Percentiles rank a stretch among this genome's conserved stretches.
These are phyloP conservation scores for Schizaphis graminum DNA, from an alignment of 2,888 invertebrate species.

Conservation along the genomic window DNA sequence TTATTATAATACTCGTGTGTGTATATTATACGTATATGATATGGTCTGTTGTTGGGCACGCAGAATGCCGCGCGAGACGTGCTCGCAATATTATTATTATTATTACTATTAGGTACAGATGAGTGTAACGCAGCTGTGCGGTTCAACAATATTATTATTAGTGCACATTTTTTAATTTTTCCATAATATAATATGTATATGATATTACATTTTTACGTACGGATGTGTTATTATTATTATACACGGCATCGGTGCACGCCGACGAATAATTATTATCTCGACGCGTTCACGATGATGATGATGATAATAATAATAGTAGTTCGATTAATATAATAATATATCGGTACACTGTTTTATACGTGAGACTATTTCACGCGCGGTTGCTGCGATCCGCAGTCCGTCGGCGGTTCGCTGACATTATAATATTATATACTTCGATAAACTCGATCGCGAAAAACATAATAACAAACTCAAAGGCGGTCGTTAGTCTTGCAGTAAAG, in stretches of 20 bases:
- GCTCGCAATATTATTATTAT: neutral
- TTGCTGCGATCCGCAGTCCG: neutral
- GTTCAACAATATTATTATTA: neutral
- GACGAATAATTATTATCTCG: neutral
- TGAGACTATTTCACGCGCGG: neutral
- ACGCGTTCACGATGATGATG: neutral
- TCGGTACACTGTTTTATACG: neutral
- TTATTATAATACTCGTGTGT: neutral
- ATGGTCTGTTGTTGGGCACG: neutral
- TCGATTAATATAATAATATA: constrained; percentile 12
- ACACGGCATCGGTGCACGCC: neutral
- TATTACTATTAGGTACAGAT: neutral
- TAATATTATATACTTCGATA: neutral
- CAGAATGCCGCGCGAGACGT: neutral
- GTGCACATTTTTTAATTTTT: neutral
- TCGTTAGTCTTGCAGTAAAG: neutral
- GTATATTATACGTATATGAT: neutral
- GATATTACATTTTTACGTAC: neutral
- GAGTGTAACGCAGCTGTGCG: neutral
- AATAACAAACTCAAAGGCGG: neutral
- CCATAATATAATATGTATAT: neutral
- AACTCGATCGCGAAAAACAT: neutral
- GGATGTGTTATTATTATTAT: neutral
- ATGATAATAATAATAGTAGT: neutral
- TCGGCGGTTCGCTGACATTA: neutral